A percentile compares a stretch with the other conserved stretches of the same genome.
Conservation (phyloP, 2,888 invertebrate genomes). For the Drosophila lutescens region DNA sequence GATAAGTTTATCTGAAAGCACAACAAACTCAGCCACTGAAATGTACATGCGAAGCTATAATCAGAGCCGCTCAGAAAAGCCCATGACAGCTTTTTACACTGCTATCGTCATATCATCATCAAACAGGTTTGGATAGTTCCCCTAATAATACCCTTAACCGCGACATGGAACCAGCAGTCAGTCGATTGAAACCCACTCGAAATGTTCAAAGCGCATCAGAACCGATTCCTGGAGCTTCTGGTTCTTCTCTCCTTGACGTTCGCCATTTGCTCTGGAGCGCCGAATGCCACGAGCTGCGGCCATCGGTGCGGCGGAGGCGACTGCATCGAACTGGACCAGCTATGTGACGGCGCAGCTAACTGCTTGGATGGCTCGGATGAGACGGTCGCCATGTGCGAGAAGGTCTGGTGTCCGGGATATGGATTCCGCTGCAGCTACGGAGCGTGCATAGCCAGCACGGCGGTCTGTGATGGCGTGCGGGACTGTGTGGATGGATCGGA, state of each 20-base stretch:
- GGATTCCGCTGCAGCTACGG: conserved; percentile 50
- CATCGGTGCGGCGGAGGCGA: conserved; percentile 42
- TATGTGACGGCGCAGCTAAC: conserved; percentile 42
- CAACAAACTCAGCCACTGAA: background rate
- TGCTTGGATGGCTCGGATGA: conserved; percentile 48
- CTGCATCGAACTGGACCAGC: conserved; percentile 35
- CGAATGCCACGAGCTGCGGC: conserved; percentile 7
- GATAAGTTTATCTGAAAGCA: conserved; percentile 7
- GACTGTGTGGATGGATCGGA: conserved; percentile 48
- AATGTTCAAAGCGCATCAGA: conserved; percentile 26
- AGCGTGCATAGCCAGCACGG: conserved; percentile 41
- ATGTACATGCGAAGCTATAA: conserved; percentile 3
- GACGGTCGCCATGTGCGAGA: conserved; percentile 26
- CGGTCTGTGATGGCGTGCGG: conserved; percentile 37
- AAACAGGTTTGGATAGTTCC: conserved; percentile 31
- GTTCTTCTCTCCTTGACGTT: conserved; percentile 8
- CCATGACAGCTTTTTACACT: conserved; percentile 23
- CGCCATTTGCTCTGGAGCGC: background rate
- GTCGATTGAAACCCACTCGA: conserved; percentile 1
- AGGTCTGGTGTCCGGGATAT: conserved; percentile 47
- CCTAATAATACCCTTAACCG: conserved; percentile 20
- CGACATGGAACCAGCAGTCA: conserved; percentile 19
- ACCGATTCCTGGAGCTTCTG: conserved; percentile 7
- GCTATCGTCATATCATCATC: conserved; percentile 25
- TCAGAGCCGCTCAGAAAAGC: conserved; percentile 21